Conservation (phyloP, 2,797 vertebrate species). For the Lagocephalus sceleratus region DNA sequence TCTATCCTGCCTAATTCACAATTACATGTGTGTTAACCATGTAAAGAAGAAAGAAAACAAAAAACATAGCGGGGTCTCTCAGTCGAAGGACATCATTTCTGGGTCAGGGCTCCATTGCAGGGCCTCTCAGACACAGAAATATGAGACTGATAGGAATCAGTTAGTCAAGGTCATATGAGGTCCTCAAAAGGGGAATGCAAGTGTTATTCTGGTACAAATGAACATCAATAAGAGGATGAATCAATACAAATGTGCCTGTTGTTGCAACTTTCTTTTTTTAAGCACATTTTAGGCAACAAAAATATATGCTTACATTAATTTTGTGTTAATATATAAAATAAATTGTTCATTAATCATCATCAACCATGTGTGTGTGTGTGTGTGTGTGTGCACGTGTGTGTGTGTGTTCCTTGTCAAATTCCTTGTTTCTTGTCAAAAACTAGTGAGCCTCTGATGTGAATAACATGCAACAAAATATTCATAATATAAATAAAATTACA, state of each 20-base stretch:
- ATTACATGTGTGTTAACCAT: slow-evolving; percentile 7
- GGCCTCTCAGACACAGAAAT: slow-evolving; percentile 43
- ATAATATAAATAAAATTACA: no score
- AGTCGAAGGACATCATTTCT: slow-evolving; percentile 41
- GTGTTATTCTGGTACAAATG: slow-evolving; percentile 5
- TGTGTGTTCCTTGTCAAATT: no score
- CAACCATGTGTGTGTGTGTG: neutral
- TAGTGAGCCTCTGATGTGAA: no score
- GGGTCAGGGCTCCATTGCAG: slow-evolving; percentile 28
- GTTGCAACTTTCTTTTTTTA: neutral
- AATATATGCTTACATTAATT: no score
- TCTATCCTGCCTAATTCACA: slow-evolving; percentile 31
- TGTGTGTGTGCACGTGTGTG: neutral
- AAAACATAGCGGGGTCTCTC: slow-evolving; percentile 32
- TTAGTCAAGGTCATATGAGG: slow-evolving; percentile 46
- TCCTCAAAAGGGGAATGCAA: slow-evolving; percentile 13
- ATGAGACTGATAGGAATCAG: slow-evolving; percentile 57
- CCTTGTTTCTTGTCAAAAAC: no score
- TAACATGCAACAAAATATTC: no score
- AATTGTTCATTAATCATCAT: no score
- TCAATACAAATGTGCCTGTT: neutral
- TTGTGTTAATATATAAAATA: no score
- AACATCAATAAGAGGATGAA: neutral
- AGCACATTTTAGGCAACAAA: no score
- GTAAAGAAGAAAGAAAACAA: neutral